phyloP scores from a whole-genome alignment of 2,113 vertebrate genomes.

The Nannobrachium achirus region DNA sequence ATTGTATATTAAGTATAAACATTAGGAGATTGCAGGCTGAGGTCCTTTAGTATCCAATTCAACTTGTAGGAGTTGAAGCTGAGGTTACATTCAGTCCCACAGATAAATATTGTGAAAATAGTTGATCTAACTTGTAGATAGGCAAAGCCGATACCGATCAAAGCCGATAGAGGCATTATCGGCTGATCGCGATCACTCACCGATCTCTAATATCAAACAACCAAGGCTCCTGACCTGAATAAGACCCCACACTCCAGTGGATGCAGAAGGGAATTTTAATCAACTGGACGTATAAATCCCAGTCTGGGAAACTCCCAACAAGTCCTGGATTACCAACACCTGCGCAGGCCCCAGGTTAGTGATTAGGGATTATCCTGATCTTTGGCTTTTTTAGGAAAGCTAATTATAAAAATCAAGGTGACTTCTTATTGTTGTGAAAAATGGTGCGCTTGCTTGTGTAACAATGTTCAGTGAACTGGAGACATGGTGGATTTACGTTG shows the following conservation, averaged over 20 bases:
- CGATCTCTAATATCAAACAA: no score
- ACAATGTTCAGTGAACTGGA: slow-evolving; percentile 35
- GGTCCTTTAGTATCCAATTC: no score
- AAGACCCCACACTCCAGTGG: not conserved
- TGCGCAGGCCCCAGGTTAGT: not conserved
- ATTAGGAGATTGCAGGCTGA: no score
- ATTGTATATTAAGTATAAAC: no score
- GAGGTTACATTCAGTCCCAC: no score
- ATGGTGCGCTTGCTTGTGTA: slow-evolving; percentile 53
- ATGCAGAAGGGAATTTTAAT: no score
- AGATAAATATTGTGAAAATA: no score
- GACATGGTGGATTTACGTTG: slow-evolving; percentile 52
- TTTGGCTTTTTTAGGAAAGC: not conserved
- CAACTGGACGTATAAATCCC: not conserved
- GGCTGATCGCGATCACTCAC: no score
- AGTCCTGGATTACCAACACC: not conserved
- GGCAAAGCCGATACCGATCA: no score
- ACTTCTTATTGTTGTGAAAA: slow-evolving; percentile 16
- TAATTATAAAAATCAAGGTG: slow-evolving; percentile 5
- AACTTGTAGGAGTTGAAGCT: no score
- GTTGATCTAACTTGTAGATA: no score
- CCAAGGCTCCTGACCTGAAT: not conserved
- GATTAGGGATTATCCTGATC: not conserved
- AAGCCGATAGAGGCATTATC: no score
- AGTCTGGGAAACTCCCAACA: not conserved